A percentile compares a stretch with the other conserved stretches of the same genome.
Conservation (phyloP, 2,888 invertebrate species). For the Polydrusus cervinus region DNA sequence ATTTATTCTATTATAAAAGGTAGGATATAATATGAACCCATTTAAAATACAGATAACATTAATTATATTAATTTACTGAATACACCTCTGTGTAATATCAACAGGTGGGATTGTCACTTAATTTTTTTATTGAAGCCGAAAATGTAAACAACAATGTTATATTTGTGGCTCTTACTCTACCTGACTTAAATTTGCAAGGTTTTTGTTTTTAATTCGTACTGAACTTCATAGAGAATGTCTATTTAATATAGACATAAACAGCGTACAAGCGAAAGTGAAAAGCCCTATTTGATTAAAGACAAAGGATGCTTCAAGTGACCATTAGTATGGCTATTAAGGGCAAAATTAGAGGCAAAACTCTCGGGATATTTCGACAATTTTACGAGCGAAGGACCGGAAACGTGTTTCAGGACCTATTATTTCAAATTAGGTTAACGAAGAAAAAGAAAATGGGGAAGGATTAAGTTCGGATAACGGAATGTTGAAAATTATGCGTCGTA, state of each 20-base stretch:
- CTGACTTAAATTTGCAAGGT: too few relatives aligned
- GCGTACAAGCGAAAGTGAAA: slow-evolving; percentile 13
- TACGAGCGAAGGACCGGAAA: slow-evolving; percentile 27
- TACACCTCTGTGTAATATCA: too few relatives aligned
- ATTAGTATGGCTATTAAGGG: slow-evolving; percentile 37
- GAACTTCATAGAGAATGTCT: background rate
- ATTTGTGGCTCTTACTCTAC: too few relatives aligned
- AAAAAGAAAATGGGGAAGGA: background rate
- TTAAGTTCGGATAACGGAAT: slow-evolving; percentile 5
- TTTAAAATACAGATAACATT: too few relatives aligned
- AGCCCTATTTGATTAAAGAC: slow-evolving; percentile 10
- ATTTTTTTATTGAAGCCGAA: too few relatives aligned
- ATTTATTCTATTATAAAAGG: too few relatives aligned
- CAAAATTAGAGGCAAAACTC: slow-evolving; percentile 36
- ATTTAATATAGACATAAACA: slow-evolving; percentile 4
- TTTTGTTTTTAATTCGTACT: background rate
- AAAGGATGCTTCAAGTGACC: slow-evolving; percentile 24
- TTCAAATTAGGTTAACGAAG: slow-evolving; percentile 16
- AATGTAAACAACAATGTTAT: too few relatives aligned
- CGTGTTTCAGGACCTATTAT: slow-evolving; percentile 33
- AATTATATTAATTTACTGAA: too few relatives aligned
- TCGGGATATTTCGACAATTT: slow-evolving; percentile 36
- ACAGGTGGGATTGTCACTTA: too few relatives aligned
- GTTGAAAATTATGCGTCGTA: background rate
- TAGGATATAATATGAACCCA: too few relatives aligned